Evolutionary conservation across 2,113 vertebrate genomes (phyloP).

Genomic region (Calyptommatus sinebrachiatus): DNA sequence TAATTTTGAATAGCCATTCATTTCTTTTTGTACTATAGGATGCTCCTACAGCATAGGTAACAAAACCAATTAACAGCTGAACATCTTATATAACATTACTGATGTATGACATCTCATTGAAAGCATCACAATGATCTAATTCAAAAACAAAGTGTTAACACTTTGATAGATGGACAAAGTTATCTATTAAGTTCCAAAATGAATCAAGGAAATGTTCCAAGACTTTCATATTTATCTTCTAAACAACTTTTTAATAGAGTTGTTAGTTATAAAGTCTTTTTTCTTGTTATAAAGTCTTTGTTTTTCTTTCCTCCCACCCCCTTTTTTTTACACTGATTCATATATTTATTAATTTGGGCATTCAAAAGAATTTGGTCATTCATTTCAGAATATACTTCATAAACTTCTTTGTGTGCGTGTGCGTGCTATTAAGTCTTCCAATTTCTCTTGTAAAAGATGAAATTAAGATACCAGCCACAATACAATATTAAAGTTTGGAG

Average conservation of each 20-base stretch:
- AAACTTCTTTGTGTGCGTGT: conserved; percentile 2
- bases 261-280: not conserved
- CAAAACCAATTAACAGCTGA: not conserved
- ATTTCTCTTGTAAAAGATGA: not conserved
- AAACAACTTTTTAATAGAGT: too few relatives aligned
- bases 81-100: conserved; percentile 6
- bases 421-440: not conserved
- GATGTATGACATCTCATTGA: not conserved
- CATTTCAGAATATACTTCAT: not conserved
- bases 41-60: conserved; percentile 20
- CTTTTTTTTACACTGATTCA: conserved; percentile 7
- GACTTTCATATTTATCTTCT: too few relatives aligned
- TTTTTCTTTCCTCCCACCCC: conserved; percentile 24
- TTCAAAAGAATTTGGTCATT: conserved; percentile 20
- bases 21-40: not conserved
- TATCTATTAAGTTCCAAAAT: conserved; percentile 18
- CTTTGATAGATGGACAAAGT: not conserved
- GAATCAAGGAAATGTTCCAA: not conserved
- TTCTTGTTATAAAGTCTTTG: conserved; percentile 20
- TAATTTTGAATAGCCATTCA: not conserved
- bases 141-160: conserved; percentile 13
- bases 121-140: conserved; percentile 9
- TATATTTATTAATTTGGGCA: conserved; percentile 20
- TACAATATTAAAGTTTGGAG: not conserved
- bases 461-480: not conserved